Percentiles rank a stretch among this genome's conserved stretches.
Evolutionary conservation across 2,797 vertebrate genomes (phyloP).

Genomic region (Girardinus metallicus): DNA sequence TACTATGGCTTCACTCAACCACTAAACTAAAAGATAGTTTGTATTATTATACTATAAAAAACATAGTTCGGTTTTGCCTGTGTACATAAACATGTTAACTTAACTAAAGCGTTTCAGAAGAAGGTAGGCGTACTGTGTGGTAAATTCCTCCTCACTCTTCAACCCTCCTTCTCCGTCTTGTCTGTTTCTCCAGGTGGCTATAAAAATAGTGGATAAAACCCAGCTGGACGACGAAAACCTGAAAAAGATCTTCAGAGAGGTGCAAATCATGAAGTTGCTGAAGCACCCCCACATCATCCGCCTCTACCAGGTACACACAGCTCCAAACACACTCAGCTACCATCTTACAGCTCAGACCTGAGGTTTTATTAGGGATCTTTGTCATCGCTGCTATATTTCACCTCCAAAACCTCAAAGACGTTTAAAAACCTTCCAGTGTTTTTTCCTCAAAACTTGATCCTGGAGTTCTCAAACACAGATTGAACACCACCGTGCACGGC

Average conservation of each 20-base stretch:
- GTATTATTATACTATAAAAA: background rate
- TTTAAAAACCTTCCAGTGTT: background rate
- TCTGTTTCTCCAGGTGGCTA: slow-evolving; percentile 87
- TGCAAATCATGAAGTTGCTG: slow-evolving; percentile 99
- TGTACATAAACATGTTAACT: background rate
- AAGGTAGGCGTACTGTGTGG: slow-evolving; percentile 1
- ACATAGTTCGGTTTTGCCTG: background rate
- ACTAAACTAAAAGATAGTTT: background rate
- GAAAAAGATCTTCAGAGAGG: slow-evolving; percentile 99
- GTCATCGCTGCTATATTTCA: background rate
- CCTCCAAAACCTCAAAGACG: background rate
- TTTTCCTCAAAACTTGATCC: background rate
- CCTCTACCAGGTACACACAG: slow-evolving; percentile 90
- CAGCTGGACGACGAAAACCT: slow-evolving; percentile 98
- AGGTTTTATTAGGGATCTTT: background rate
- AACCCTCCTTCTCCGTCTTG: slow-evolving; percentile 16
- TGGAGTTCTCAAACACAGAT: slow-evolving; percentile 6
- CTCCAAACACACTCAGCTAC: slow-evolving; percentile 18
- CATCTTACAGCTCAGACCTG: slow-evolving; percentile 25
- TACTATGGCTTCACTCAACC: background rate
- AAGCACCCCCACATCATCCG: slow-evolving; percentile 98
- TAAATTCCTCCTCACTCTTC: background rate
- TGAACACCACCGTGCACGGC: slow-evolving; percentile 7
- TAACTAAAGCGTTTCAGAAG: background rate
- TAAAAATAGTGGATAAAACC: slow-evolving; percentile 99